Percentiles rank a stretch among this genome's conserved stretches.
Conservation (phyloP, 2,113 vertebrate genomes). For the Butastur rufipennis region DNA sequence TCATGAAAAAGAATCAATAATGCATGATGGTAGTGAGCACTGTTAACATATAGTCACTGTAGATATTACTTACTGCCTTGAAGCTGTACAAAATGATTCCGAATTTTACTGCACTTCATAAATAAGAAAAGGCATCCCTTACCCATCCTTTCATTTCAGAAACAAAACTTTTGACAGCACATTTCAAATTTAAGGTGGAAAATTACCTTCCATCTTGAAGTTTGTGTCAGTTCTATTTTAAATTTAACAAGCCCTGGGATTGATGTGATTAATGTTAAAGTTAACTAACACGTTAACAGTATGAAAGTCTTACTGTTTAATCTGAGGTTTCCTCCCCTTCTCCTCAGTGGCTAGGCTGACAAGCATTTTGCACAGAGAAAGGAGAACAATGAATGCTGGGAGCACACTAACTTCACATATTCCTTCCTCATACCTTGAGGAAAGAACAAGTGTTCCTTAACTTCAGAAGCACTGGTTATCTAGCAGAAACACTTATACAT, state of each 20-base stretch:
- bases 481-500: background rate
- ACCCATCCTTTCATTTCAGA: background rate
- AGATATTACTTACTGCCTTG: background rate
- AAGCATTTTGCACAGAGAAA: background rate
- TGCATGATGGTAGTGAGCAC: background rate
- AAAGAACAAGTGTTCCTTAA: background rate
- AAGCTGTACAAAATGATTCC: background rate
- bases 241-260: background rate
- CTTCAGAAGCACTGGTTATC: background rate
- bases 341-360: background rate
- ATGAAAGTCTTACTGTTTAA: background rate
- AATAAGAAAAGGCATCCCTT: background rate
- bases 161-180: conserved; percentile 1
- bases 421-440: background rate
- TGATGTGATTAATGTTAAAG: background rate
- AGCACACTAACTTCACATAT: background rate
- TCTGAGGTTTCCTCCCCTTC: background rate
- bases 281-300: background rate
- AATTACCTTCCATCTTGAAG: background rate
- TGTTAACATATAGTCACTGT: background rate
- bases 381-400: background rate
- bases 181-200: background rate
- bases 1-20: conserved; percentile 1
- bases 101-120: background rate
- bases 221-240: background rate